phyloP scores from a whole-genome alignment of 2,113 vertebrate species.

The Eretmochelys imbricata region DNA sequence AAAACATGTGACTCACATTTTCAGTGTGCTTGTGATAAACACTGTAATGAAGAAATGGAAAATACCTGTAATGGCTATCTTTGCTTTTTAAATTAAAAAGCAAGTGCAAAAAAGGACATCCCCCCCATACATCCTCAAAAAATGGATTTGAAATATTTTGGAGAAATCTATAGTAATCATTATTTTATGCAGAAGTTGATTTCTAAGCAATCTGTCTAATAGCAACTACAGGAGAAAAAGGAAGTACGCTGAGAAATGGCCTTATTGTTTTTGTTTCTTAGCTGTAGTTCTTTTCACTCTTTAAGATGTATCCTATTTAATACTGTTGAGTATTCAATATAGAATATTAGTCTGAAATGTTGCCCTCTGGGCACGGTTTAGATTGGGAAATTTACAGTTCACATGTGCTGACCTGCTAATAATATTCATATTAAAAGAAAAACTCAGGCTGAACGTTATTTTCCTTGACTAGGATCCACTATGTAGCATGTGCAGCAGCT shows the following conservation, averaged over 20 bases:
- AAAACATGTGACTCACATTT: background rate
- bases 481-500: background rate
- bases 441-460: background rate
- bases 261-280: background rate
- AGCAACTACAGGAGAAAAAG: background rate
- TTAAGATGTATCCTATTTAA: background rate
- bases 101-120: background rate
- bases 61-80: background rate
- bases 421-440: background rate
- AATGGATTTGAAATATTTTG: background rate
- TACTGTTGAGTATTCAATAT: background rate
- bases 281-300: background rate
- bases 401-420: too few relatives aligned
- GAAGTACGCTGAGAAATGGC: background rate
- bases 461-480: background rate
- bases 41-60: background rate
- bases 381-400: background rate
- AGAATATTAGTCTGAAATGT: background rate
- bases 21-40: background rate
- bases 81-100: background rate
- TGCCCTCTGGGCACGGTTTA: background rate
- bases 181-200: background rate
- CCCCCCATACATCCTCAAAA: background rate
- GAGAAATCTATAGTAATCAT: background rate
- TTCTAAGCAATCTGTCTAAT: background rate